Conservation (phyloP, 1,140 invertebrate genomes). For the Anastrepha obliqua region DNA sequence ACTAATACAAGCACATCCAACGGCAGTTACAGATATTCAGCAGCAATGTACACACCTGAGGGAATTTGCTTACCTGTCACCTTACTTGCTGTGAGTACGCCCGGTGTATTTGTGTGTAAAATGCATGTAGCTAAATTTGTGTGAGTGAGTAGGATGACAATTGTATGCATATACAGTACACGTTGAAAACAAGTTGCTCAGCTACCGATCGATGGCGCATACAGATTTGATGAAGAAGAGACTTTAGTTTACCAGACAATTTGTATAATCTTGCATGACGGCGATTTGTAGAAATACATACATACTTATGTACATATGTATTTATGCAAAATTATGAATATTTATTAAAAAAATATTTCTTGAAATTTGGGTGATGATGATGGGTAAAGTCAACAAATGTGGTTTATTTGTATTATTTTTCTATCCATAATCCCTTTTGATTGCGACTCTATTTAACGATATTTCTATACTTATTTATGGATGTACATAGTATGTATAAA, state of each 20-base stretch:
- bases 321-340: no score
- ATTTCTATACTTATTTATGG: no score
- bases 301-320: no score
- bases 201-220: neutral
- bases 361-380: no score
- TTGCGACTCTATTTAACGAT: no score
- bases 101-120: neutral
- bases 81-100: neutral
- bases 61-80: slow-evolving; percentile 43
- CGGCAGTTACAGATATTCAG: slow-evolving; percentile 11
- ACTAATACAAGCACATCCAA: neutral
- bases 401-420: no score
- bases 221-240: neutral
- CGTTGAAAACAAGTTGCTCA: neutral
- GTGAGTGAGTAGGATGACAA: neutral
- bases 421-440: no score
- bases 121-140: neutral
- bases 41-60: slow-evolving; percentile 10
- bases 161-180: neutral
- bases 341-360: no score
- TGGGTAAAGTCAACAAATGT: no score
- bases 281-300: no score
- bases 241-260: neutral
- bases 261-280: no score
- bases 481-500: no score